Evolutionary conservation across 2,797 vertebrate species (phyloP).

Genomic region (Propithecus perrieri): DNA sequence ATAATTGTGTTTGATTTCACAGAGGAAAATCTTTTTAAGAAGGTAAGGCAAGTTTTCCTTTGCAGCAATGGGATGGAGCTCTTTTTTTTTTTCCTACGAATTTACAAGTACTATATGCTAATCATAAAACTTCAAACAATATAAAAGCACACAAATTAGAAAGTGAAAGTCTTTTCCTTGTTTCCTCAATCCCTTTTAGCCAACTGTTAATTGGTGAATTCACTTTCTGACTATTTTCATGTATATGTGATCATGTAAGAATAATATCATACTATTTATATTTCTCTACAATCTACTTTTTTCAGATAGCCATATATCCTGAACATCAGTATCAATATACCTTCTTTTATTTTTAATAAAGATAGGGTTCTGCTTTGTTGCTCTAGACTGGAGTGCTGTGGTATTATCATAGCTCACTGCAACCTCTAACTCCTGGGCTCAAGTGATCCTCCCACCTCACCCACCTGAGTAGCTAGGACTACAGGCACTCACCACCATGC

Average conservation of each 20-base stretch:
- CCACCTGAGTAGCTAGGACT: no score
- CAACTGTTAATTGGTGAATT: background rate
- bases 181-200: background rate
- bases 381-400: background rate
- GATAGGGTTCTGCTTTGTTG: background rate
- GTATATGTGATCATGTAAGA: background rate
- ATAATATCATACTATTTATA: background rate
- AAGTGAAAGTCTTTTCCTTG: background rate
- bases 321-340: background rate
- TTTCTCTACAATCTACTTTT: background rate
- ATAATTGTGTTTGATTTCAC: background rate
- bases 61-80: background rate
- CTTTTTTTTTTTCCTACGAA: background rate
- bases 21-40: constrained; percentile 5
- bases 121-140: background rate
- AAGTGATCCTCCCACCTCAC: background rate
- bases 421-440: background rate
- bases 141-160: background rate
- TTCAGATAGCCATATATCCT: background rate
- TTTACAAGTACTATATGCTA: background rate
- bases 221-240: background rate
- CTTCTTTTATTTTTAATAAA: background rate
- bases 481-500: background rate
- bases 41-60: constrained; percentile 21
- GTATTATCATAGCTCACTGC: background rate